Evolutionary conservation across 2,888 invertebrate genomes (phyloP), one percentile per base, ranked within the genome.

Genomic region (Lasioglossum vierecki): DNA sequence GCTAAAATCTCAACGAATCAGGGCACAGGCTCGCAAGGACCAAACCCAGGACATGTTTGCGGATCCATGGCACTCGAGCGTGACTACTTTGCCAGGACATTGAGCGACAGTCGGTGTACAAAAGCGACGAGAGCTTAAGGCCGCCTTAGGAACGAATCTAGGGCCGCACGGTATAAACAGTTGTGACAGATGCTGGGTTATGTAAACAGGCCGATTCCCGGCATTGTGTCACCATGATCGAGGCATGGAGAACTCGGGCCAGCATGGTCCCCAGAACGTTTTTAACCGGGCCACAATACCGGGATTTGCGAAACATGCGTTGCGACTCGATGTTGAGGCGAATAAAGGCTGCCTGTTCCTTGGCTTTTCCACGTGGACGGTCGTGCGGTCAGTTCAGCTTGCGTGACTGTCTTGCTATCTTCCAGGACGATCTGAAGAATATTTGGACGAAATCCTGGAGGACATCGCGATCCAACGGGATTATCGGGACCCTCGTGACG

Each of bases 181-280:
- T 93, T 93, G 93, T 93, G 93, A 93, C 93, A 93, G 93, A 93
- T 93, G 93, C 91, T 90, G 91, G 92, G 92, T 93, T 93, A 93
- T 93, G 92, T 93, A 93, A 93, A 93, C 92, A 89, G 91, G 88
- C 84, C 89, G 89, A 90, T 90, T 89, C 73, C 76, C 77, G 75
- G 89, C 86, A 92, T 92, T 93, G 92, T 92, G 90, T 90, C 91
- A 87, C 86, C 81, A 80, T 66, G 87, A 89, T 85, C 87, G 85
- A 44, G 35, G 57, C 49, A 84, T 79, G 84, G 79, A 79, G 74
- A 49, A 68, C 35, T 68, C 9, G 41, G 39, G 22, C 39, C 41
- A 13, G 39, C 5, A 41, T 5, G 41, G 70, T 39, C 41, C 80
- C 57, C 88, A 85, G 85, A 88, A 87, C 90, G 92, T 92, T 92